These are phyloP conservation scores for Pelagia noctiluca DNA, from an alignment of 30 jellyfish, hydroid and myxozoan species.

Conservation along the genomic window DNA sequence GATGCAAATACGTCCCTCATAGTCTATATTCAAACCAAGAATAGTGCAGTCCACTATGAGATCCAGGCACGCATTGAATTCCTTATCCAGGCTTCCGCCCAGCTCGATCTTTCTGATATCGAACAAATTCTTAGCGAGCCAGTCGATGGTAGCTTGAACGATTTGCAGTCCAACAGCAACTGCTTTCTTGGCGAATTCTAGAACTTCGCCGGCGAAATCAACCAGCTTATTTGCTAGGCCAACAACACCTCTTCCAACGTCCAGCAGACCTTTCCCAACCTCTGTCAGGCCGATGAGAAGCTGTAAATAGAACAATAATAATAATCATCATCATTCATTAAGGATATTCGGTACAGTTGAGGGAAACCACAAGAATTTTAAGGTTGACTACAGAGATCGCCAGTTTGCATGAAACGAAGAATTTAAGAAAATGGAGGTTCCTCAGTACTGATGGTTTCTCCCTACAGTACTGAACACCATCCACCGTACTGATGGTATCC, in stretches of 20 bases:
- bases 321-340: neutral
- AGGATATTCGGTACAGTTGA: no score
- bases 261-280: slow-evolving; percentile 61
- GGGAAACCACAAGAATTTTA: no score
- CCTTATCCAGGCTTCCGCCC: slow-evolving; percentile 56
- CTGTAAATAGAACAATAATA: slow-evolving; percentile 15
- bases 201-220: slow-evolving; percentile 49
- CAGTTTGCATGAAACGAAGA: no score
- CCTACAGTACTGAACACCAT: no score
- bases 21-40: slow-evolving; percentile 49
- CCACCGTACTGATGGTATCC: no score
- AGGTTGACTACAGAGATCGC: no score
- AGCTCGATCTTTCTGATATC: slow-evolving; percentile 28
- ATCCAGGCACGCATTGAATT: slow-evolving; percentile 75
- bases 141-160: slow-evolving; percentile 1
- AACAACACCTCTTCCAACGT: slow-evolving; percentile 60
- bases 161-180: slow-evolving; percentile 54
- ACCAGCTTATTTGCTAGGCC: slow-evolving; percentile 49
- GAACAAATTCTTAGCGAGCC: slow-evolving; percentile 49
- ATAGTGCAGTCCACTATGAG: slow-evolving; percentile 49
- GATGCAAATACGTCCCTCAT: slow-evolving; percentile 51
- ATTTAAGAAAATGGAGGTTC: no score
- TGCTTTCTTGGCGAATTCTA: slow-evolving; percentile 24
- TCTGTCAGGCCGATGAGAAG: slow-evolving; percentile 67
- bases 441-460: no score